Conservation (phyloP, 2,888 invertebrate species). For the Ctena decussata region DNA sequence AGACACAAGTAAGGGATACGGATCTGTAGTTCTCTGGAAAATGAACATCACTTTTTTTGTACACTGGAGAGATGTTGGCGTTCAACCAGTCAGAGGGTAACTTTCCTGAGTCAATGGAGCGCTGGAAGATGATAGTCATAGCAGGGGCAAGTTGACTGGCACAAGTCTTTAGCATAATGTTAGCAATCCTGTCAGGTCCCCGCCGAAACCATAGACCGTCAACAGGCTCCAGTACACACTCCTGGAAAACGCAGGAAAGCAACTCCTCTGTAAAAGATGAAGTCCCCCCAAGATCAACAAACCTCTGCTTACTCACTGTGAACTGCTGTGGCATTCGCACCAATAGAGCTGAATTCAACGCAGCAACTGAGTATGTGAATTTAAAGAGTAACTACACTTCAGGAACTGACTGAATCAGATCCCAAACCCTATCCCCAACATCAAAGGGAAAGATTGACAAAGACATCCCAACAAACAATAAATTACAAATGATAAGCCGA, state of each 20-base stretch:
- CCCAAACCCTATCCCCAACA: too few relatives aligned
- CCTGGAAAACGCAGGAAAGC: not conserved
- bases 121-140: not conserved
- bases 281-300: not conserved
- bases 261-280: not conserved
- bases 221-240: not conserved
- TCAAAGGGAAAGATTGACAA: too few relatives aligned
- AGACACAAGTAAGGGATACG: too few relatives aligned
- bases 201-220: not conserved
- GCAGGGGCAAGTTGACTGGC: too few relatives aligned
- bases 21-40: too few relatives aligned
- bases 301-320: not conserved
- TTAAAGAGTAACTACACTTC: too few relatives aligned
- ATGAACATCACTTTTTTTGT: too few relatives aligned
- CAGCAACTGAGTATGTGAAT: conserved; percentile 3
- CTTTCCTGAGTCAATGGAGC: not conserved
- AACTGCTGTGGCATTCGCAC: conserved; percentile 8
- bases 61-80: not conserved
- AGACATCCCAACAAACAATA: too few relatives aligned
- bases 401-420: too few relatives aligned
- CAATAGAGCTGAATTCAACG: not conserved
- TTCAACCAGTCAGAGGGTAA: not conserved
- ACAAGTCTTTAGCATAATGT: too few relatives aligned
- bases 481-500: too few relatives aligned
- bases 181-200: too few relatives aligned